phyloP scores from a whole-genome alignment of 1,140 invertebrate species.

The Manduca sexta region DNA sequence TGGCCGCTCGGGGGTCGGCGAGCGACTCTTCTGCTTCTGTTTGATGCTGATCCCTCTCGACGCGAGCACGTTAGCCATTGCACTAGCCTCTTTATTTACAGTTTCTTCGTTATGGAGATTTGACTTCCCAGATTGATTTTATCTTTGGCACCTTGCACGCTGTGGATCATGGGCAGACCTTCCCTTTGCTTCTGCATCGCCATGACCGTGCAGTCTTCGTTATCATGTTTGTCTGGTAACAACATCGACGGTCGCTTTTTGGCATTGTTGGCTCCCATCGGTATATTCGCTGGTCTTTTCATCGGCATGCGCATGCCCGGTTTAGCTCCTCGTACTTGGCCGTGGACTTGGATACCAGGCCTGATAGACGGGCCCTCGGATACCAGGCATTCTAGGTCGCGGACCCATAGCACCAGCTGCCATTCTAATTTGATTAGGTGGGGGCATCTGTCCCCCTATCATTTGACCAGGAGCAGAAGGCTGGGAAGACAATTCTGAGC shows the following conservation, averaged over 20 bases:
- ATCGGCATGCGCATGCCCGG: constrained; percentile 50
- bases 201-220: constrained; percentile 74
- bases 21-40: constrained; percentile 71
- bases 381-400: constrained; percentile 42
- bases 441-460: constrained; percentile 36
- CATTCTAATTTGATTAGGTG: constrained; percentile 49
- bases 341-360: constrained; percentile 56
- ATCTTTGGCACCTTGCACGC: constrained; percentile 77
- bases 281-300: constrained; percentile 41
- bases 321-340: constrained; percentile 47
- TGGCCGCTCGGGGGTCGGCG: constrained; percentile 56
- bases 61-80: constrained; percentile 82
- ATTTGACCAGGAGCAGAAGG: constrained; percentile 24
- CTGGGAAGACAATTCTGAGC: constrained; percentile 4
- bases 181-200: constrained; percentile 82
- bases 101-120: constrained; percentile 78
- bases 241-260: constrained; percentile 63
- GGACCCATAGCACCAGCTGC: constrained; percentile 34
- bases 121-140: constrained; percentile 65
- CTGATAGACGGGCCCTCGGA: constrained; percentile 48
- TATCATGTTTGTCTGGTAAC: constrained; percentile 67
- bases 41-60: constrained; percentile 85
- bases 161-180: constrained; percentile 81
- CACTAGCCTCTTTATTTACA: constrained; percentile 79
- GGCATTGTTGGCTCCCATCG: not conserved